Evolutionary conservation across 2,797 vertebrate species (phyloP).

Genomic region (Phoxinus dragarum): DNA sequence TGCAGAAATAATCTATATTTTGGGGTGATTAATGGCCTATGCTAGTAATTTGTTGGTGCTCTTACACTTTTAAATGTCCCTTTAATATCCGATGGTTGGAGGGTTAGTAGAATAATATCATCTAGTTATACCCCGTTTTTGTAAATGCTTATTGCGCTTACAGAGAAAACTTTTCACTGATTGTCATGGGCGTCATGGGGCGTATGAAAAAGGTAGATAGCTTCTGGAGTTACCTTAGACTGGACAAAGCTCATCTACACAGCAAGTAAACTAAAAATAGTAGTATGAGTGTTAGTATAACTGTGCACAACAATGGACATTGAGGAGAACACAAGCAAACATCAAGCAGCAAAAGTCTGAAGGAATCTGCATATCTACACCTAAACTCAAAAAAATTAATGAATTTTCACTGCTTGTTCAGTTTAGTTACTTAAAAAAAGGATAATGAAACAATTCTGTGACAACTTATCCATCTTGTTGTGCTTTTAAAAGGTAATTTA

Average conservation of each 20-base stretch:
- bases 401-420: background rate
- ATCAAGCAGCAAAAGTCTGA: constrained; percentile 4
- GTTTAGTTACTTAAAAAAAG: background rate
- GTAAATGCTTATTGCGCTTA: background rate
- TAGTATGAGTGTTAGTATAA: background rate
- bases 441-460: background rate
- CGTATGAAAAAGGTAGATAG: background rate
- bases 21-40: background rate
- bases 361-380: background rate
- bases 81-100: background rate
- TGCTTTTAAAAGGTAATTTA: background rate
- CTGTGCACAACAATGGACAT: background rate
- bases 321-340: background rate
- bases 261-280: constrained; percentile 9
- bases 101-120: background rate
- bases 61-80: background rate
- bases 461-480: background rate
- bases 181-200: background rate
- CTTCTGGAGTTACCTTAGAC: background rate
- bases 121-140: background rate
- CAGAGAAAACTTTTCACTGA: background rate
- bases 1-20: background rate
- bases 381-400: background rate
- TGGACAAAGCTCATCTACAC: background rate
- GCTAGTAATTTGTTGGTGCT: background rate